A percentile compares a stretch with the other conserved stretches of the same genome.
phyloP scores from a whole-genome alignment of 2,888 invertebrate species.

The Sarcophaga variegata region DNA sequence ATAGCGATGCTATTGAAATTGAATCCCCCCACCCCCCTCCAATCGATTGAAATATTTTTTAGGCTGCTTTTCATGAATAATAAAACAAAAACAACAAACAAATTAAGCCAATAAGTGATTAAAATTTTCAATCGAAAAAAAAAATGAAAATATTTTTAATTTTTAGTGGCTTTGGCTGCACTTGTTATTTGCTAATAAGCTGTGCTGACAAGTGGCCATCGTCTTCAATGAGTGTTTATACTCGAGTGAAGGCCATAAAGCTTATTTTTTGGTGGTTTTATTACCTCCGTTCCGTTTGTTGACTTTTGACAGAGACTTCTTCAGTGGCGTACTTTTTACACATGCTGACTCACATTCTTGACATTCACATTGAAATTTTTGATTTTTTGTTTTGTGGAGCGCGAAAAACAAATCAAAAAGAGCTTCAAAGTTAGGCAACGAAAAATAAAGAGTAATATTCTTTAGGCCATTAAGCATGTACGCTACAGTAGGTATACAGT shows the following conservation, averaged over 20 bases:
- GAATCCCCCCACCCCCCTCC: too few species aligned
- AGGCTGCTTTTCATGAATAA: too few species aligned
- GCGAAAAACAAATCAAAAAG: neutral
- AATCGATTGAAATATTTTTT: too few species aligned
- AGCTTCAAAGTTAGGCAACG: neutral
- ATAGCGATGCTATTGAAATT: too few species aligned
- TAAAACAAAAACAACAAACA: too few species aligned
- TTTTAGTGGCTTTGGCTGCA: too few species aligned
- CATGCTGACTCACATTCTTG: conserved; percentile 42
- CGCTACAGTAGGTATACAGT: neutral
- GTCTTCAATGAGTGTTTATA: conserved; percentile 1
- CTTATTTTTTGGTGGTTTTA: neutral
- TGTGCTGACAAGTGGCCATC: neutral
- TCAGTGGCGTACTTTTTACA: too few species aligned
- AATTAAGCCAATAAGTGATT: too few species aligned
- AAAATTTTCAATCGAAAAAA: too few species aligned
- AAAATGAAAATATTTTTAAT: too few species aligned
- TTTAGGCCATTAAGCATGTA: neutral
- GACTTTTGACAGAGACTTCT: conserved; percentile 27
- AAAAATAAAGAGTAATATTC: too few species aligned
- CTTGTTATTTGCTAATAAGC: too few species aligned
- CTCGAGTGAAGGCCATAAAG: neutral
- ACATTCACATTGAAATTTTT: conserved; percentile 63
- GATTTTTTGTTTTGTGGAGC: neutral
- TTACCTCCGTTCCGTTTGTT: conserved; percentile 54